Evolutionary conservation across 1,140 invertebrate genomes (phyloP), one percentile per base, ranked within the genome.

Genomic region (Wiebesia pumilae): DNA sequence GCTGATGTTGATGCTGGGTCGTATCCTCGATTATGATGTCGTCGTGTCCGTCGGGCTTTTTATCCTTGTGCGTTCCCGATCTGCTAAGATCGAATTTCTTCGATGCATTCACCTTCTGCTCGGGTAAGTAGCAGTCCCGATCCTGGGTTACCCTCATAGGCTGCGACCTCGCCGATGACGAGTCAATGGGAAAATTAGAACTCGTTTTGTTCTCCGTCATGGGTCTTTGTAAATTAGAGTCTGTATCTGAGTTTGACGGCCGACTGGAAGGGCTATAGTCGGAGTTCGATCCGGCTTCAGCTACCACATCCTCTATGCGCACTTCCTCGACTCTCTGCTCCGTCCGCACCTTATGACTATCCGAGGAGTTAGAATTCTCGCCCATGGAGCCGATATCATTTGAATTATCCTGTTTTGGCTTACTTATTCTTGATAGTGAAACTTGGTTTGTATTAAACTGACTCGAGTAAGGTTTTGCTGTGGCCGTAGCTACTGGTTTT

Each of bases 271-370:
- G 91, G 81, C 91, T 93, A 58, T 92, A 93, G 14, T 92, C 91
- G 14, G 89, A 87, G n/a, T 91, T 92, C 0, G 92, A 92, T 81
- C 89, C 90, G 14, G 91, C 91, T 88, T 94, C 93, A 0, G 90
- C 92, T 0, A 94, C 93, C 0, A 94, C 91, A 65, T 94, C 93
- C 62, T 94, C 93, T 7, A 94, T 87, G 58, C 92, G 88, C 0
- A 93, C 93, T 87, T 94, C 93, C 47, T 94, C 93, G 1, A 93
- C 93, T 35, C 93, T 89, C 69, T 94, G 93, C 40, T 94, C 93
- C 1, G 91, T 90, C 73, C 93, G 90, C 35, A 93, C 80, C 24
- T 79, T 85, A 81, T 93, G 93, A 80, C 92, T 89, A 51, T 93
- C 93, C 0, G 92, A 94, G 0, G 93, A 93, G 71, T 94, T 94